Evolutionary conservation across 2,113 vertebrate genomes (phyloP).

Genomic region (Takifugu flavidus): DNA sequence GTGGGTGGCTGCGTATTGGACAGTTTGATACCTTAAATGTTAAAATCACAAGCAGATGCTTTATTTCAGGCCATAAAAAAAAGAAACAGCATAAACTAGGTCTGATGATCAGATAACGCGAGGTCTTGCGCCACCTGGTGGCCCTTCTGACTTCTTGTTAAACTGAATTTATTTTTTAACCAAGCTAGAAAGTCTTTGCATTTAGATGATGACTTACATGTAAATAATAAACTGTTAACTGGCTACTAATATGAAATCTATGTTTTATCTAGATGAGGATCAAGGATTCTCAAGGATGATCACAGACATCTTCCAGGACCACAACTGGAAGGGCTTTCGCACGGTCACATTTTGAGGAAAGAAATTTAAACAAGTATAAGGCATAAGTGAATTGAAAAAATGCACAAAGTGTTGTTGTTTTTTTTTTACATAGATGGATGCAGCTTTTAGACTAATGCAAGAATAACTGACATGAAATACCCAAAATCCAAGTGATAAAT

Average conservation of each 20-base stretch:
- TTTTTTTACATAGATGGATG: constrained; percentile 5
- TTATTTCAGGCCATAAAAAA: neutral
- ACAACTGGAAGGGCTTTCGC: too few relatives aligned
- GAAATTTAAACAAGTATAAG: constrained; percentile 35
- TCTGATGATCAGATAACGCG: neutral
- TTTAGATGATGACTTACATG: neutral
- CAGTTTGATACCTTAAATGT: neutral
- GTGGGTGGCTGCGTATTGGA: neutral
- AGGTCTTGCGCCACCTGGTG: constrained; percentile 43
- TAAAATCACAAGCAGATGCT: neutral
- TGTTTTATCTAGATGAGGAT: neutral
- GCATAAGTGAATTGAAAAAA: constrained; percentile 35
- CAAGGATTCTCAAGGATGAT: too few relatives aligned
- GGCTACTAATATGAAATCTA: neutral
- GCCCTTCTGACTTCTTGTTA: constrained; percentile 4
- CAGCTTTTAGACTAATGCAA: constrained; percentile 8
- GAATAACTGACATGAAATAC: neutral
- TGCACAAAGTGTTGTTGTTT: neutral
- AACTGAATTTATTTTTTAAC: neutral
- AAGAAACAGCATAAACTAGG: neutral
- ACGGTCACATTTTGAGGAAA: neutral
- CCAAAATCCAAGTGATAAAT: neutral
- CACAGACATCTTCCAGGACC: neutral
- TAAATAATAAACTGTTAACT: neutral
- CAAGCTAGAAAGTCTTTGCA: too few relatives aligned